These are phyloP conservation scores for Propithecus coquereli DNA, from an alignment of 2,113 vertebrate genomes.

Conservation along the genomic window DNA sequence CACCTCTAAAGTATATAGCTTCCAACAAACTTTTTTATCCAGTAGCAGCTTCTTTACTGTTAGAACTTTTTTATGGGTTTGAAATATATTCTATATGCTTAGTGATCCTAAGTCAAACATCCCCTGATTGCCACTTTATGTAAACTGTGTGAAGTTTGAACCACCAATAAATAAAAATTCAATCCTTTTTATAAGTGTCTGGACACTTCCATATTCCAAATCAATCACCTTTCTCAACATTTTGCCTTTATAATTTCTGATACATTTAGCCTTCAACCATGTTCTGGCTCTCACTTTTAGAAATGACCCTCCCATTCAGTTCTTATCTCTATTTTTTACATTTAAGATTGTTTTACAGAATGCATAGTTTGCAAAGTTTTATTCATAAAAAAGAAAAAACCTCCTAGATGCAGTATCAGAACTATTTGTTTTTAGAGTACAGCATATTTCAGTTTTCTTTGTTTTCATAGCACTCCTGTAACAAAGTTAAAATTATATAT, in stretches of 20 bases:
- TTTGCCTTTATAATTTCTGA: conserved; percentile 36
- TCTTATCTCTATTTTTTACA: conserved; percentile 19
- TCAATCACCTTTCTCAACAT: conserved; percentile 54
- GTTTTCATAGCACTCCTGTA: background rate
- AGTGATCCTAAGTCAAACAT: conserved; percentile 34
- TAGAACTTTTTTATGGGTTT: conserved; percentile 29
- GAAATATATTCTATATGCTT: conserved; percentile 46
- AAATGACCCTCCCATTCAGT: background rate
- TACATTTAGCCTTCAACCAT: background rate
- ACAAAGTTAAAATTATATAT: background rate
- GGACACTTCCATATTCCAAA: conserved; percentile 57
- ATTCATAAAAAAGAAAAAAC: background rate
- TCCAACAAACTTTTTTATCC: conserved; percentile 17
- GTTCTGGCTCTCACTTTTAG: background rate
- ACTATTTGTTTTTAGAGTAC: background rate
- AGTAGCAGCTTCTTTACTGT: background rate
- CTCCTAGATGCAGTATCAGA: background rate
- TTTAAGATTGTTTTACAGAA: background rate
- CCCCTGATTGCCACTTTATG: conserved; percentile 51
- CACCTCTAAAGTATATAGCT: background rate
- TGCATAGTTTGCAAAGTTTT: background rate
- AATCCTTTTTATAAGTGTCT: conserved; percentile 64
- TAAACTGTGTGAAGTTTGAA: conserved; percentile 63
- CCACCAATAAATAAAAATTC: conserved; percentile 62
- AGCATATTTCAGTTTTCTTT: background rate